phyloP scores from a whole-genome alignment of 2,113 vertebrate species.

The Pseudois nayaur region DNA sequence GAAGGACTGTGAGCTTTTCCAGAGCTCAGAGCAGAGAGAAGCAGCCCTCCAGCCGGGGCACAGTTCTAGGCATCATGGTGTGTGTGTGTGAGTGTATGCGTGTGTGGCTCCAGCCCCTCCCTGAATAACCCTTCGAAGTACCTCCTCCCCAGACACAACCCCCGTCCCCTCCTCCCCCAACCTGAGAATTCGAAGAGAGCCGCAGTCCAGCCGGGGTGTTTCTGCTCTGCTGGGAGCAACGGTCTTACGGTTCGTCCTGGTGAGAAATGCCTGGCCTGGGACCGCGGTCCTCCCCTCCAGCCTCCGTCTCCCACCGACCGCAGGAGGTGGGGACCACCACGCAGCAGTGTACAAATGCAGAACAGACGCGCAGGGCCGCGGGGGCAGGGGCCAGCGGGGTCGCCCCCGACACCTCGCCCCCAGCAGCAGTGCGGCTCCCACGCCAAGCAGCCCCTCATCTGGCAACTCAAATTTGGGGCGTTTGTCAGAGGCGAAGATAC shows the following conservation, averaged over 20 bases:
- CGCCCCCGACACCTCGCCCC: background rate
- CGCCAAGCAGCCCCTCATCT: background rate
- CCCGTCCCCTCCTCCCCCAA: fast-evolving
- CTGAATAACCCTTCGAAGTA: background rate
- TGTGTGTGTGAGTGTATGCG: background rate
- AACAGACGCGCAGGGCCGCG: fast-evolving
- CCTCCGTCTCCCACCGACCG: background rate
- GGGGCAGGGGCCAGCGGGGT: background rate
- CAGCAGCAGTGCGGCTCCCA: background rate
- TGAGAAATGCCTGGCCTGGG: background rate
- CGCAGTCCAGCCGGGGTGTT: too few relatives aligned
- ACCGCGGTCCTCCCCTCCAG: background rate
- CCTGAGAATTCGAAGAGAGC: too few relatives aligned
- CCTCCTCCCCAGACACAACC: background rate
- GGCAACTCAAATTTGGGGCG: background rate
- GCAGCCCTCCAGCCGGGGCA: background rate
- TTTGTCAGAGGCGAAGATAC: background rate
- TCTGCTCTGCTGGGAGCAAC: background rate
- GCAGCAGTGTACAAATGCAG: background rate
- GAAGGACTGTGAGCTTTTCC: background rate
- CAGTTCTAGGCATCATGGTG: background rate
- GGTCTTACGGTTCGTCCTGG: background rate
- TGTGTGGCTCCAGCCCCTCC: background rate
- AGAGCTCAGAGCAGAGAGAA: background rate
- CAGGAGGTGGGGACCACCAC: background rate